phyloP scores from a whole-genome alignment of 2,888 invertebrate species.

The Fragum whitleyi region DNA sequence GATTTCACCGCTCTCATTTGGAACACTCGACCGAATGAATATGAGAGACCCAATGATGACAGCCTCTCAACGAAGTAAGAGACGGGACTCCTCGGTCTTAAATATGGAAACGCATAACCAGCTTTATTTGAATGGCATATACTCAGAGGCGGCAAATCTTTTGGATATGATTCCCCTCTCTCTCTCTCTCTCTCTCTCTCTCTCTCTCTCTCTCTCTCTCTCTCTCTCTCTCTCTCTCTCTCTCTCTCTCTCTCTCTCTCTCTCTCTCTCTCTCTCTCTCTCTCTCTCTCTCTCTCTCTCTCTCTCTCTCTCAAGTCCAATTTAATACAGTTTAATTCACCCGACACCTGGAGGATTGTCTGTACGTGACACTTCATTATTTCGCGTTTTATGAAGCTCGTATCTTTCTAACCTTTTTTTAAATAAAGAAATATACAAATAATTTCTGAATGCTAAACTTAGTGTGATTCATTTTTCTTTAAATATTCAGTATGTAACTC shows the following conservation, averaged over 20 bases:
- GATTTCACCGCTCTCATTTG: too few species aligned
- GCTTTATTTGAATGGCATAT: too few species aligned
- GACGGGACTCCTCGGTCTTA: neutral
- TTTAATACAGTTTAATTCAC: neutral
- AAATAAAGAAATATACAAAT: neutral
- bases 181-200: neutral
- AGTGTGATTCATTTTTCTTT: too few species aligned
- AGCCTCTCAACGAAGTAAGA: neutral
- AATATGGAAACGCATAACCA: too few species aligned
- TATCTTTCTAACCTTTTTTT: too few species aligned
- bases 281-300: neutral
- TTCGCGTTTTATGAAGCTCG: neutral
- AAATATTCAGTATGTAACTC: too few species aligned
- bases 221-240: neutral
- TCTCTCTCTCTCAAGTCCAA: neutral
- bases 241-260: neutral
- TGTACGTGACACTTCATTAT: conserved; percentile 31
- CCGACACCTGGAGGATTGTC: conserved; percentile 1
- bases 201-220: conserved; percentile 4
- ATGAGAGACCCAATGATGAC: too few species aligned
- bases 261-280: neutral
- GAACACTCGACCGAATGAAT: too few species aligned
- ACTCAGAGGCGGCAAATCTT: neutral
- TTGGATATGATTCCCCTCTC: neutral
- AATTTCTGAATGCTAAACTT: neutral